These are phyloP conservation scores for Limenitis camilla DNA, from an alignment of 2,888 invertebrate species.

Conservation along the genomic window DNA sequence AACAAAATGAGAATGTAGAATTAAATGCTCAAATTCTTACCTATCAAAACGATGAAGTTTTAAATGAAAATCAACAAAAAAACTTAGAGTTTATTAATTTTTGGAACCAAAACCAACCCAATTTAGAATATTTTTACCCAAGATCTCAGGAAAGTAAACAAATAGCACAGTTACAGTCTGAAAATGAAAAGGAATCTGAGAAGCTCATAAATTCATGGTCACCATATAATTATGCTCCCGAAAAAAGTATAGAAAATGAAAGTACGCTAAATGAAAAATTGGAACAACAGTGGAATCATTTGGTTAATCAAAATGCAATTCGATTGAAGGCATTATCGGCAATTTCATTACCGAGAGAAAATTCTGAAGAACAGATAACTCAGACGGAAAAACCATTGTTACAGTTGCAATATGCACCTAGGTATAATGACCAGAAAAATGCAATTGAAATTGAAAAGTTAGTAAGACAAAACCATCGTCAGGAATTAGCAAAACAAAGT, in stretches of 20 bases:
- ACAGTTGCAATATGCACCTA: slow-evolving; percentile 39
- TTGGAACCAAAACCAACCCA: background rate
- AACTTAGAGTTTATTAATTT: background rate
- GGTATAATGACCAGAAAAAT: slow-evolving; percentile 41
- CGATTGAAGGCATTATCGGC: slow-evolving; percentile 21
- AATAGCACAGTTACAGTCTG: slow-evolving; percentile 16
- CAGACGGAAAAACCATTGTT: slow-evolving; percentile 18
- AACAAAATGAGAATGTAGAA: background rate
- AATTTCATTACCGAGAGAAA: slow-evolving; percentile 7
- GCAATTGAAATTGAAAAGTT: slow-evolving; percentile 42
- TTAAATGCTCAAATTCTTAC: background rate
- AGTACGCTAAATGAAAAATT: slow-evolving; percentile 16
- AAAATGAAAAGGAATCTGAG: slow-evolving; percentile 9
- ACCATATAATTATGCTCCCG: slow-evolving; percentile 24
- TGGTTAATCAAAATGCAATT: slow-evolving; percentile 23
- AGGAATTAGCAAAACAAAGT: slow-evolving; percentile 38
- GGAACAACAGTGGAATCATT: slow-evolving; percentile 23
- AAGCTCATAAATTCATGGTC: slow-evolving; percentile 22
- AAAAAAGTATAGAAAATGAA: slow-evolving; percentile 20
- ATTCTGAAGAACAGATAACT: background rate
- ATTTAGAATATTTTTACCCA: slow-evolving; percentile 5
- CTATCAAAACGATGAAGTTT: background rate
- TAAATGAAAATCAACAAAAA: slow-evolving; percentile 1
- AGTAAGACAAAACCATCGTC: slow-evolving; percentile 26
- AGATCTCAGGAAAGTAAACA: slow-evolving; percentile 6